Evolutionary conservation across 2,797 vertebrate genomes (phyloP).

Genomic region (Poeciliopsis presidionis): DNA sequence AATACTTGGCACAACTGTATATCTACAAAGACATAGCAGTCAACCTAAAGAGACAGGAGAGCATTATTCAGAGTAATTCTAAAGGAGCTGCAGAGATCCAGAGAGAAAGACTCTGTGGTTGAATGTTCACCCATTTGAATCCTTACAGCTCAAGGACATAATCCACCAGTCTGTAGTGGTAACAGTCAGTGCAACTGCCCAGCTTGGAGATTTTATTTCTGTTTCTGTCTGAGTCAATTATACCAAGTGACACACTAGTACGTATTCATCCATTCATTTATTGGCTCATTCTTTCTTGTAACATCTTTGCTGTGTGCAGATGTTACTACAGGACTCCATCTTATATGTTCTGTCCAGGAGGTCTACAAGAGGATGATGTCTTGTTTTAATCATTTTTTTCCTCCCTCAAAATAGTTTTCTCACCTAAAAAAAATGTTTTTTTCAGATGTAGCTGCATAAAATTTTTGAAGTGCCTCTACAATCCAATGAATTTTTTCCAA

Average conservation of each 20-base stretch:
- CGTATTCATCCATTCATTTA: constrained; percentile 53
- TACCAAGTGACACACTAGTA: constrained; percentile 49
- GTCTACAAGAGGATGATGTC: neutral
- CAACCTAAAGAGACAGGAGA: neutral
- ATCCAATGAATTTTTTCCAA: neutral
- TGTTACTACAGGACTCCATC: constrained; percentile 31
- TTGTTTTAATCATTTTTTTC: neutral
- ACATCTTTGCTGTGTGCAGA: constrained; percentile 40
- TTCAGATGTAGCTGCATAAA: neutral
- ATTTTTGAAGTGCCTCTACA: neutral
- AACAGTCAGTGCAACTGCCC: constrained; percentile 57
- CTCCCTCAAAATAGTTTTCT: neutral
- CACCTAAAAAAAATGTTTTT: too few species aligned
- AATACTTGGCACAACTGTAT: neutral
- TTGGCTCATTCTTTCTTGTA: constrained; percentile 19
- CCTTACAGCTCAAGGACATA: neutral
- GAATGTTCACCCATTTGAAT: neutral
- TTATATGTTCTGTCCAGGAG: constrained; percentile 19
- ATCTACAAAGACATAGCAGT: neutral
- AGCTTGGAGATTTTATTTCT: constrained; percentile 17
- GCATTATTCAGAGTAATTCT: neutral
- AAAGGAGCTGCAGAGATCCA: neutral
- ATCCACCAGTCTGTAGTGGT: constrained; percentile 35
- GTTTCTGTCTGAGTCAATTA: constrained; percentile 5
- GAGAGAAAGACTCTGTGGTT: neutral